Conservation (phyloP, 2,797 vertebrate species). For the Cynopterus sphinx region DNA sequence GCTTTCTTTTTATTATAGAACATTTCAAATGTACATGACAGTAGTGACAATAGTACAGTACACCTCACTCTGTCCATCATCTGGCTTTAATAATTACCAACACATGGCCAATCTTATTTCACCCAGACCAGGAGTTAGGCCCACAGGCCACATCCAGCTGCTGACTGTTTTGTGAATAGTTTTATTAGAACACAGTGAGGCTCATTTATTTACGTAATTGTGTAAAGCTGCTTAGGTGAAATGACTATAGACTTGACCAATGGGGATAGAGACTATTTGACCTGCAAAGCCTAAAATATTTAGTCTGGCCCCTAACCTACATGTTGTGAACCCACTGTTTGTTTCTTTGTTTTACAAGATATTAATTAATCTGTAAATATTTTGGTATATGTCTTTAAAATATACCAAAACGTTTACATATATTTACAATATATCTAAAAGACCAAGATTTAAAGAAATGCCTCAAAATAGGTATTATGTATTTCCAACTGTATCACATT, state of each 20-base stretch:
- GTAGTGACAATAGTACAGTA: not conserved
- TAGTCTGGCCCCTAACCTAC: not conserved
- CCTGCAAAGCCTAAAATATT: not conserved
- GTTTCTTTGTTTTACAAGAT: not conserved
- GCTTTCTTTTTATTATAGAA: not conserved
- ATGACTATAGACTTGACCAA: not conserved
- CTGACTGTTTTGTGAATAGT: not conserved
- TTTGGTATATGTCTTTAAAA: not conserved
- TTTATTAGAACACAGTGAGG: not conserved
- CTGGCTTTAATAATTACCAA: not conserved
- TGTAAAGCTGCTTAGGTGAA: not conserved
- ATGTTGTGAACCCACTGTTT: not conserved
- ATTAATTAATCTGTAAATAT: not conserved
- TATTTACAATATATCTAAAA: not conserved
- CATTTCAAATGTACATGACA: not conserved
- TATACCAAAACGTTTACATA: not conserved
- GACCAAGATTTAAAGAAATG: conserved; percentile 2
- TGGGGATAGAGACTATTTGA: not conserved
- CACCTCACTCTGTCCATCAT: not conserved
- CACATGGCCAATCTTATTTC: not conserved
- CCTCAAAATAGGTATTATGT: not conserved
- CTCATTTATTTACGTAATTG: not conserved
- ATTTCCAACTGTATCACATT: not conserved
- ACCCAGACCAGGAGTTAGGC: not conserved
- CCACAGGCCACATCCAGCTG: not conserved